These are phyloP conservation scores for Apis mellifera DNA, from an alignment of 1,140 invertebrate genomes.

Conservation along the genomic window DNA sequence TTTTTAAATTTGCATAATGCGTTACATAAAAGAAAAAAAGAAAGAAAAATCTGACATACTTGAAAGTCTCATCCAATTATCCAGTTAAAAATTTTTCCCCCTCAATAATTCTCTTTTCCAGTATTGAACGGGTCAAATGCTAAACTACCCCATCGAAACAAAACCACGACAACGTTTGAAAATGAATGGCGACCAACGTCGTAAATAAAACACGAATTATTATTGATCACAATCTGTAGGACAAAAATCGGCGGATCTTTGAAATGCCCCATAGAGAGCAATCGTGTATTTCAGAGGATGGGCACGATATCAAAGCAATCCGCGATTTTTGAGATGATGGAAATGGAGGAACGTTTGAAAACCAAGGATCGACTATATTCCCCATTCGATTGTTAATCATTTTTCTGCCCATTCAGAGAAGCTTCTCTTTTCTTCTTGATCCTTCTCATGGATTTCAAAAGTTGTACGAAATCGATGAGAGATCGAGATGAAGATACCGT, in stretches of 20 bases:
- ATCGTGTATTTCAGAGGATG: not conserved
- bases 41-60: too few species aligned
- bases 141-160: not conserved
- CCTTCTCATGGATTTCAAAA: not conserved
- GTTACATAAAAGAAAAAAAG: too few species aligned
- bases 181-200: not conserved
- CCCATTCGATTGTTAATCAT: slow-evolving; percentile 33
- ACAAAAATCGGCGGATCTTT: not conserved
- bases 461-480: slow-evolving; percentile 27
- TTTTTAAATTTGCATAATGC: too few species aligned
- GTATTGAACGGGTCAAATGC: not conserved
- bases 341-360: not conserved
- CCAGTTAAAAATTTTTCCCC: not conserved
- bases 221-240: not conserved
- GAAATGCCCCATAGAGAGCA: not conserved
- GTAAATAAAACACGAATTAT: not conserved
- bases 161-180: too few species aligned
- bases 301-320: not conserved
- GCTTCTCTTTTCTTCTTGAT: not conserved
- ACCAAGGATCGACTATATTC: not conserved
- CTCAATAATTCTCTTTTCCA: not conserved
- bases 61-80: too few species aligned
- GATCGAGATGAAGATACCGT: slow-evolving; percentile 22
- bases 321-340: not conserved
- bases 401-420: not conserved